Conservation (phyloP, 1,140 invertebrate genomes). For the Pogonomyrmex barbatus region DNA sequence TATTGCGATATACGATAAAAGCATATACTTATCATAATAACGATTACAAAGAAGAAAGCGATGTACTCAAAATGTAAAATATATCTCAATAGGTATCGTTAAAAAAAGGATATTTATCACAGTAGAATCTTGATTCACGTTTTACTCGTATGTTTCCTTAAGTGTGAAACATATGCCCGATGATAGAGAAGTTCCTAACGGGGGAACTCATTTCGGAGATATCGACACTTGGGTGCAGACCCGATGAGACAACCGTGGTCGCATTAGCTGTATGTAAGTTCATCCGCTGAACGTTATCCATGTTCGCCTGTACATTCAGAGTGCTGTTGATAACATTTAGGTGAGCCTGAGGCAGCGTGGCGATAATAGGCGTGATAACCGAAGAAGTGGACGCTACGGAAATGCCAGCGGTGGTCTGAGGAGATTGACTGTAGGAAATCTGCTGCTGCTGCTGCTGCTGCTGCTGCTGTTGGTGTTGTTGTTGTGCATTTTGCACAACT, state of each 20-base stretch:
- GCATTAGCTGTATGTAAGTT: slow-evolving; percentile 21
- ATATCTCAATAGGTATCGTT: not conserved
- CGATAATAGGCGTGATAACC: slow-evolving; percentile 66
- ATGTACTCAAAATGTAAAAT: slow-evolving; percentile 34
- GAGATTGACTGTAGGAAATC: slow-evolving; percentile 65
- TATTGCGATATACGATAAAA: not conserved
- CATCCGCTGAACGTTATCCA: slow-evolving; percentile 73
- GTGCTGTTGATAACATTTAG: slow-evolving; percentile 57
- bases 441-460: not conserved
- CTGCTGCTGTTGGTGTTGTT: not conserved
- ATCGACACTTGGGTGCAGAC: slow-evolving; percentile 7
- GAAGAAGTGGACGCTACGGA: slow-evolving; percentile 54
- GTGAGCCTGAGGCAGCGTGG: slow-evolving; percentile 68
- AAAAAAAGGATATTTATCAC: slow-evolving; percentile 40
- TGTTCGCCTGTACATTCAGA: slow-evolving; percentile 65
- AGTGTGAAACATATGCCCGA: slow-evolving; percentile 79
- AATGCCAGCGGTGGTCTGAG: slow-evolving; percentile 27
- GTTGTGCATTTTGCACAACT: slow-evolving; percentile 62
- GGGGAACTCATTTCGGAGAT: slow-evolving; percentile 69
- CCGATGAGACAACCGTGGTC: slow-evolving; percentile 27
- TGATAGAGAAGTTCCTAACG: slow-evolving; percentile 76
- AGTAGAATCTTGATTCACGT: slow-evolving; percentile 41
- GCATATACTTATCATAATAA: not conserved
- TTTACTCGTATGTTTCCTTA: slow-evolving; percentile 29
- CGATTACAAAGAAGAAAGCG: slow-evolving; percentile 18